A percentile compares a stretch with the other conserved stretches of the same genome.
These are phyloP conservation scores for Pagrus major DNA, from an alignment of 2,113 vertebrate genomes.

Conservation along the genomic window DNA sequence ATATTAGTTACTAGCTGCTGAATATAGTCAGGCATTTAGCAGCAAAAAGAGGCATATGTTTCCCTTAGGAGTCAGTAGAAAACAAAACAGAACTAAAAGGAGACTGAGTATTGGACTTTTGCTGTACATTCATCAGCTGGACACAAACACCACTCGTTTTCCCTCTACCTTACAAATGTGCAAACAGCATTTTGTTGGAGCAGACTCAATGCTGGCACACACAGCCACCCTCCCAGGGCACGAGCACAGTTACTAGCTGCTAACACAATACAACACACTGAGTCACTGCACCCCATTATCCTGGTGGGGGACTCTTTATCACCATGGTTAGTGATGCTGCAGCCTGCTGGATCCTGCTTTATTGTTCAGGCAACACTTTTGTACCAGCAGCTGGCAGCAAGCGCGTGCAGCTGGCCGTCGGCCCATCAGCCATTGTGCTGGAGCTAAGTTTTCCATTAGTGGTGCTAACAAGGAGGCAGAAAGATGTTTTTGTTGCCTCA, in stretches of 20 bases:
- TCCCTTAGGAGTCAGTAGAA: neutral
- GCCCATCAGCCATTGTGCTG: slow-evolving; percentile 42
- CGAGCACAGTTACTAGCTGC: neutral
- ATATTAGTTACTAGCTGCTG: neutral
- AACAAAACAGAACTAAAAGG: neutral
- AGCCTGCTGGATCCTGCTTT: slow-evolving; percentile 42
- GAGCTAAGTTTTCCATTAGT: slow-evolving; percentile 53
- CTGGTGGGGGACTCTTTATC: slow-evolving; percentile 47
- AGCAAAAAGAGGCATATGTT: neutral
- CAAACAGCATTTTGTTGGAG: neutral
- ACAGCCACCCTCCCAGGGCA: neutral
- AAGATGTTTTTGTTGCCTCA: slow-evolving; percentile 21
- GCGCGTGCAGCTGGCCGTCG: slow-evolving; percentile 32
- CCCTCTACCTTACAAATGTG: neutral
- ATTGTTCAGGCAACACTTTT: slow-evolving; percentile 52
- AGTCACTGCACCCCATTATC: slow-evolving; percentile 42
- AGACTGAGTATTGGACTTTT: neutral
- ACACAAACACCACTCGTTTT: neutral
- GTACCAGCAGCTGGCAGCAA: slow-evolving; percentile 47
- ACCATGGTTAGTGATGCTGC: slow-evolving; percentile 27
- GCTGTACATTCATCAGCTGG: neutral
- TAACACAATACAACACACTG: slow-evolving; percentile 20
- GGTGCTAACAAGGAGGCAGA: slow-evolving; percentile 39
- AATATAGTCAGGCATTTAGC: neutral
- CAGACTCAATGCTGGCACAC: neutral